Evolutionary conservation across 2,888 invertebrate genomes (phyloP).

Genomic region (Drosophila fungiperda): DNA sequence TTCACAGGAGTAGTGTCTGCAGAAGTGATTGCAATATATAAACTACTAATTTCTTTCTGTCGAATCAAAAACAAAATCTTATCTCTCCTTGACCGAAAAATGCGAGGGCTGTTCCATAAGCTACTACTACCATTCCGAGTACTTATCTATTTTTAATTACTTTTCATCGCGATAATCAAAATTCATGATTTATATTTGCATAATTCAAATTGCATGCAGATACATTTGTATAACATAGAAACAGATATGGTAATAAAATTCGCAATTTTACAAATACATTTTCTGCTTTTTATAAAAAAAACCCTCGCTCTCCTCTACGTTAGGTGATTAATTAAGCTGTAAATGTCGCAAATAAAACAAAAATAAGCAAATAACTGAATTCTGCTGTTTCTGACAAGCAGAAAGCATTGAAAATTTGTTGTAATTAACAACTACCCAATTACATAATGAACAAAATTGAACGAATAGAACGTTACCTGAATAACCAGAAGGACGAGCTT

Average conservation of each 20-base stretch:
- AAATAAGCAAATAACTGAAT: constrained; percentile 28
- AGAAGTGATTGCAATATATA: constrained; percentile 47
- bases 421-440: background rate
- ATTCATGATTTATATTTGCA: background rate
- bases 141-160: background rate
- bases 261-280: background rate
- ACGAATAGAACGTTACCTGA: background rate
- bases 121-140: background rate
- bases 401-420: background rate
- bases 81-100: background rate
- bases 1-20: constrained; percentile 3
- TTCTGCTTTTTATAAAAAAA: background rate
- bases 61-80: constrained; percentile 14
- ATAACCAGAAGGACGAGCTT: background rate
- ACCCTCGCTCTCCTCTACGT: constrained; percentile 21
- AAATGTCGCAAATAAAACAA: constrained; percentile 36
- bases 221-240: background rate
- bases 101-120: constrained; percentile 15
- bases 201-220: background rate
- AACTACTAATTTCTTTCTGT: constrained; percentile 47
- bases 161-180: background rate
- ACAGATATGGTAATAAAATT: background rate
- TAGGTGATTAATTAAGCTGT: constrained; percentile 65
- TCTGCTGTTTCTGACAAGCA: constrained; percentile 63
- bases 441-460: background rate